Evolutionary conservation across 2,113 vertebrate species (phyloP), one percentile per base, ranked within the genome.

Genomic region (Rhea americana): DNA sequence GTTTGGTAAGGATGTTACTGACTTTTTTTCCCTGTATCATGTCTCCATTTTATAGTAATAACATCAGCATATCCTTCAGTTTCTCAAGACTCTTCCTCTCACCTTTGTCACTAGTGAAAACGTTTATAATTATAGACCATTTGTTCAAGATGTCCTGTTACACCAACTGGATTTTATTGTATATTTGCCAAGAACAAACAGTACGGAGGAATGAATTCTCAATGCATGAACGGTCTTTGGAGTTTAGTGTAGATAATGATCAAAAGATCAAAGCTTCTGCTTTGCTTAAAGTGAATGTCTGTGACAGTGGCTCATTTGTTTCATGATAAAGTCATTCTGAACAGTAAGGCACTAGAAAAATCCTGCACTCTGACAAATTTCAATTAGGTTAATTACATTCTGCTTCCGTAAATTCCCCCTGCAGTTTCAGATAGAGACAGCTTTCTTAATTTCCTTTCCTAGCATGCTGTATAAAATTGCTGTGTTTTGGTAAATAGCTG

Each of bases 371-470:
- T 50, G 74, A 92, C 56, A 92, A 92, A 92, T 92, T 94, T 84
- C 39, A 75, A 76, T 96, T 86, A 90, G 58, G 81, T 94, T 94
- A 86, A 95, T 95, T 90, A 82, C 30, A 87, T 91, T 92, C 79
- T 90, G 56, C 67, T 76, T 87, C 79, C 55, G 41, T 71, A 94
- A 79, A 91, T 87, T 81, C 51, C 22, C 68, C 77, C 81, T 61
- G 55, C 37, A 90, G 85, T 74, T 94, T 95, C 45, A 95, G 50
- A 90, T 63, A 45, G 45, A 85, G 65, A 67, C 21, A 83, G 55
- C 13, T 85, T 91, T 87, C 85, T 89, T 95, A 78, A 93, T 95
- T 95, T 91, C 65, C 50, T 77, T 74, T 94, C 68, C 63, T 93
- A 77, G 65, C 47, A 37, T 76, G 30, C 37, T 70, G 45, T 21